Evolutionary conservation across 1,140 invertebrate genomes (phyloP).

Genomic region (Onthophagus taurus): DNA sequence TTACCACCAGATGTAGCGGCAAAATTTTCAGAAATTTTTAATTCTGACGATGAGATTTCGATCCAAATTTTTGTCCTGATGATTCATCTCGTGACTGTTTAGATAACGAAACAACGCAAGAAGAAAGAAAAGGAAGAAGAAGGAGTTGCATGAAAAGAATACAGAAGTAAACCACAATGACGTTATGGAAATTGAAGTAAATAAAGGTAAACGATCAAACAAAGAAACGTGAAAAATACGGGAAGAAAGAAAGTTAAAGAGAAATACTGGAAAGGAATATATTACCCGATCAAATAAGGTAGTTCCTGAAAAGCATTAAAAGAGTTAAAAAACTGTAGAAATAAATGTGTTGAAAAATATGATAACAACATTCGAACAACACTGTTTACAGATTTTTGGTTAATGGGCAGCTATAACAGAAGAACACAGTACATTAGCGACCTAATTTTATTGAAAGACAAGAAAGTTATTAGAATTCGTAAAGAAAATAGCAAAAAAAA

Average conservation of each 20-base stretch:
- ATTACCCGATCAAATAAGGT: conserved; percentile 2
- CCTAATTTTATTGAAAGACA: neutral
- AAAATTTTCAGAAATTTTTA: conserved; percentile 2
- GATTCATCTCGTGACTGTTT: neutral
- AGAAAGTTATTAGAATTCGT: conserved; percentile 9
- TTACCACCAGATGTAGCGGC: neutral
- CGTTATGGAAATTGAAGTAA: neutral
- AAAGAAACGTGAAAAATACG: conserved; percentile 8
- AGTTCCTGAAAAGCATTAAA: conserved; percentile 6
- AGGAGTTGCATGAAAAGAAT: conserved; percentile 1
- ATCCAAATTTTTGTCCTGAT: conserved; percentile 6
- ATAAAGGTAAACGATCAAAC: neutral
- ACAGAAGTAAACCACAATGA: neutral
- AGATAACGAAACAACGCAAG: too few species aligned
- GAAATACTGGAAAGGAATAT: conserved; percentile 8
- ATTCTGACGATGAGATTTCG: conserved; percentile 4
- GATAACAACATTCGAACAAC: neutral
- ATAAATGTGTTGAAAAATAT: conserved; percentile 11
- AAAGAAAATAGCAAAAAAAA: neutral
- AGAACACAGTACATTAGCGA: neutral
- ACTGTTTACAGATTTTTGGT: conserved; percentile 8
- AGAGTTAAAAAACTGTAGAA: conserved; percentile 5
- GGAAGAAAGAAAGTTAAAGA: conserved; percentile 10
- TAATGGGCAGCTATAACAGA: neutral
- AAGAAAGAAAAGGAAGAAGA: neutral